Conservation (phyloP, 2,797 vertebrate genomes). For the Typhlichthys eigenmanni region DNA sequence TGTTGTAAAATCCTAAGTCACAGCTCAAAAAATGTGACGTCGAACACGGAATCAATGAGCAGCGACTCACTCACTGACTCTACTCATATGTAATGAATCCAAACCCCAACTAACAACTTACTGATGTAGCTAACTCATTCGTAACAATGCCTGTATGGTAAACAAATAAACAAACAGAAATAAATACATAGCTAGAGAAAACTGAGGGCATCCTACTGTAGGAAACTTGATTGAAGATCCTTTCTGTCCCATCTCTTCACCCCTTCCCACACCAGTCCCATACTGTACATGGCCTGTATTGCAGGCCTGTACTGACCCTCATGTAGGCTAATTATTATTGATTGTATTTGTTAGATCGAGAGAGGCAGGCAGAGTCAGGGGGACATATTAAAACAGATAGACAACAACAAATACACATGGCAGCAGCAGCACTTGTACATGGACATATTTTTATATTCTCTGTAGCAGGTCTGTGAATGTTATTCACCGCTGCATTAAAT, state of each 20-base stretch:
- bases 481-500: slow-evolving; percentile 50
- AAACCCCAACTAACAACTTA: slow-evolving; percentile 17
- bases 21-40: slow-evolving; percentile 34
- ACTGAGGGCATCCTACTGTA: no score
- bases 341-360: slow-evolving; percentile 49
- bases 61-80: slow-evolving; percentile 37
- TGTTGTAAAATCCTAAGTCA: slow-evolving; percentile 24
- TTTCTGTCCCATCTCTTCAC: not conserved
- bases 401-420: not conserved
- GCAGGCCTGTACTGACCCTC: slow-evolving; percentile 59
- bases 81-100: slow-evolving; percentile 41
- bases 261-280: slow-evolving; percentile 23
- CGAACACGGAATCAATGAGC: slow-evolving; percentile 21
- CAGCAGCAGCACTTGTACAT: not conserved
- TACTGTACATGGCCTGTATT: slow-evolving; percentile 58
- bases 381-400: slow-evolving; percentile 1
- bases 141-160: no score
- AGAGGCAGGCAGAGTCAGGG: slow-evolving; percentile 32
- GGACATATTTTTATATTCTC: not conserved
- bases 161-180: no score
- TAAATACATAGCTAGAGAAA: no score
- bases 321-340: slow-evolving; percentile 82
- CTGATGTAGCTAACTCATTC: no score
- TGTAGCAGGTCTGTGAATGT: slow-evolving; percentile 27
- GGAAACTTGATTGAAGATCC: no score